These are phyloP conservation scores for Bruchidius siliquastri DNA, from an alignment of 2,888 invertebrate genomes.

Conservation along the genomic window DNA sequence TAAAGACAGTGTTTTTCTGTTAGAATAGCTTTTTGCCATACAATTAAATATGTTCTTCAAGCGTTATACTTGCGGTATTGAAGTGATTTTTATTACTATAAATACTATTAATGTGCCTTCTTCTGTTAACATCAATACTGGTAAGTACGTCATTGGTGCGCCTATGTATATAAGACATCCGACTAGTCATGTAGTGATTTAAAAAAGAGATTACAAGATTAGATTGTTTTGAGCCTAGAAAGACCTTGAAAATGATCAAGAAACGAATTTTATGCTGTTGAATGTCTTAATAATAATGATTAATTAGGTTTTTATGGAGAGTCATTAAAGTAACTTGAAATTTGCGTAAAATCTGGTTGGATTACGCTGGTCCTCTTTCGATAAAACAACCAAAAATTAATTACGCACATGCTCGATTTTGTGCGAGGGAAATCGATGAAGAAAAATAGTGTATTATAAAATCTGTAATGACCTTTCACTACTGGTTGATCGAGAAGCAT, in stretches of 20 bases:
- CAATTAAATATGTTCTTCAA: no score
- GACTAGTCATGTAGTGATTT: slow-evolving; percentile 23
- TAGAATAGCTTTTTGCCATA: no score
- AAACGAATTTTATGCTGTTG: slow-evolving; percentile 8
- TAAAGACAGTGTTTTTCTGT: no score
- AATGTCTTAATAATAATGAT: background rate
- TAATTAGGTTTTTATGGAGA: background rate
- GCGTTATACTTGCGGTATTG: no score
- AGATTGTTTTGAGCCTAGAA: slow-evolving; percentile 20
- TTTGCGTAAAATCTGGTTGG: background rate
- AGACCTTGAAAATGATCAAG: slow-evolving; percentile 20
- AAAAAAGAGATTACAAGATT: slow-evolving; percentile 23
- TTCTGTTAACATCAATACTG: no score
- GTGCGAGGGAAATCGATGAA: background rate
- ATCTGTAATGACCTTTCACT: background rate
- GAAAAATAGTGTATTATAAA: background rate
- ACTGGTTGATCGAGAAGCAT: background rate
- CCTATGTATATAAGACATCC: slow-evolving; percentile 14
- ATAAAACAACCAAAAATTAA: background rate
- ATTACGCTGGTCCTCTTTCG: background rate
- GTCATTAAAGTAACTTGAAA: background rate
- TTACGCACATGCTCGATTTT: background rate
- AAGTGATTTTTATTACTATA: no score
- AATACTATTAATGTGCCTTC: no score
- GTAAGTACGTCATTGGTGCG: no score